Percentiles rank a stretch among this genome's conserved stretches.
phyloP scores from a whole-genome alignment of 2,797 vertebrate genomes.

The Arvicola amphibius region DNA sequence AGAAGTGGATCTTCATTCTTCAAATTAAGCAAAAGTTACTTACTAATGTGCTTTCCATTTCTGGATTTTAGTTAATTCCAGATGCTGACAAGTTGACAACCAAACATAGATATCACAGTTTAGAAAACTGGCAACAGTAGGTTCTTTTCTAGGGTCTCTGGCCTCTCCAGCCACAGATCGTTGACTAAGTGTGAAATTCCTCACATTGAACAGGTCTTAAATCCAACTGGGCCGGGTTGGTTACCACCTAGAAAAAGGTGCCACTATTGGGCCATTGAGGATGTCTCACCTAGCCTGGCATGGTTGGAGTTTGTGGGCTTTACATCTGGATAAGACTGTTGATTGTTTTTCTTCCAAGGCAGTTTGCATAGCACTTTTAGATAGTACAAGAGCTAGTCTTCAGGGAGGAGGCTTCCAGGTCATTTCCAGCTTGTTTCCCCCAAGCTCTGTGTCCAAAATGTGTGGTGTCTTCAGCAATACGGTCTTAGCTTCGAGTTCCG shows the following conservation, averaged over 20 bases:
- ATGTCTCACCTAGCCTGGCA: background rate
- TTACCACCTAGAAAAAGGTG: background rate
- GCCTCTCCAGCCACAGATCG: background rate
- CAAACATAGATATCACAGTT: background rate
- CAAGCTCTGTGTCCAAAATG: background rate
- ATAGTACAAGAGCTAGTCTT: background rate
- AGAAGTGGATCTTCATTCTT: background rate
- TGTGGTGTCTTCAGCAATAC: background rate
- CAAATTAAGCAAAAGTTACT: background rate
- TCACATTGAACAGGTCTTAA: background rate
- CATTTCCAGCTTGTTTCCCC: background rate
- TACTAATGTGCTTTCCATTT: no score
- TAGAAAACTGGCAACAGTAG: background rate
- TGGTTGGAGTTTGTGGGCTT: background rate
- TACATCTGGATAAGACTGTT: no score
- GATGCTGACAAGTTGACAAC: background rate
- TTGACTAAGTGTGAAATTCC: background rate
- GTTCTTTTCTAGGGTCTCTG: background rate
- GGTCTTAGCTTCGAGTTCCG: background rate
- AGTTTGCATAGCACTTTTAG: background rate
- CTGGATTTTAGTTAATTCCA: background rate
- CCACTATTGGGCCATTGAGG: background rate
- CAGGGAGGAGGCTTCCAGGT: background rate
- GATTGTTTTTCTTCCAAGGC: no score
- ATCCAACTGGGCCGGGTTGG: background rate